These are phyloP conservation scores for Bovichtus diacanthus DNA, from an alignment of 2,797 vertebrate species.

Conservation along the genomic window DNA sequence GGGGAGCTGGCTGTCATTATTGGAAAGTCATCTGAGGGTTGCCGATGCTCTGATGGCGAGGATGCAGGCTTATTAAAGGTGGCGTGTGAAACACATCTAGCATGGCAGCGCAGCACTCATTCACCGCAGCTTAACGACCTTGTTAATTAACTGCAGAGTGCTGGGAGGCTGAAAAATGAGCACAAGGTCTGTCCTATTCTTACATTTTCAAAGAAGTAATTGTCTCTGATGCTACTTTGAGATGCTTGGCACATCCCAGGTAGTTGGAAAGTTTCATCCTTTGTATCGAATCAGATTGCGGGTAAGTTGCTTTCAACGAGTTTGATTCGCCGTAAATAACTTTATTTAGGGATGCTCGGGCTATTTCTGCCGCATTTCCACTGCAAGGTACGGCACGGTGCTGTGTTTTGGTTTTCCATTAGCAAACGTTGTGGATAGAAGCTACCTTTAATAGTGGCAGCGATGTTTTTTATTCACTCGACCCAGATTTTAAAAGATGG, in stretches of 20 bases:
- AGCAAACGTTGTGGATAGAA: too few relatives aligned
- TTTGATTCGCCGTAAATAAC: neutral
- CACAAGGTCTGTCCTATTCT: conserved; percentile 57
- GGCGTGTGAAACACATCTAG: conserved; percentile 62
- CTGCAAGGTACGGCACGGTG: too few relatives aligned
- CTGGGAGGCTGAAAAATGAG: conserved; percentile 61
- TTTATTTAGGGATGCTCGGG: neutral
- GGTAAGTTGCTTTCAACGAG: neutral
- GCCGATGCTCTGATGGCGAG: conserved; percentile 60
- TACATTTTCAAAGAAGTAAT: conserved; percentile 55
- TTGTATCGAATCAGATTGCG: conserved; percentile 14
- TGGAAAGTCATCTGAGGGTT: conserved; percentile 76
- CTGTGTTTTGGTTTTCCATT: too few relatives aligned
- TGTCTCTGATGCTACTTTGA: conserved; percentile 35
- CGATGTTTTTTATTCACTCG: too few relatives aligned
- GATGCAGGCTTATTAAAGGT: conserved; percentile 72
- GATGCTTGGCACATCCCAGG: conserved; percentile 8
- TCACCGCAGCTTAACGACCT: conserved; percentile 63
- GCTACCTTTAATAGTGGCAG: too few relatives aligned
- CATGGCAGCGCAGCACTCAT: conserved; percentile 38
- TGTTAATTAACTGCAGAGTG: conserved; percentile 68
- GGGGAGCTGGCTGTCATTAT: conserved; percentile 72
- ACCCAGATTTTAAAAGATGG: too few relatives aligned
- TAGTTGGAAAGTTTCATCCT: conserved; percentile 12
- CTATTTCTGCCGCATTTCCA: too few relatives aligned